Conservation (phyloP, 2,113 vertebrate species). For the Cinclus cinclus region DNA sequence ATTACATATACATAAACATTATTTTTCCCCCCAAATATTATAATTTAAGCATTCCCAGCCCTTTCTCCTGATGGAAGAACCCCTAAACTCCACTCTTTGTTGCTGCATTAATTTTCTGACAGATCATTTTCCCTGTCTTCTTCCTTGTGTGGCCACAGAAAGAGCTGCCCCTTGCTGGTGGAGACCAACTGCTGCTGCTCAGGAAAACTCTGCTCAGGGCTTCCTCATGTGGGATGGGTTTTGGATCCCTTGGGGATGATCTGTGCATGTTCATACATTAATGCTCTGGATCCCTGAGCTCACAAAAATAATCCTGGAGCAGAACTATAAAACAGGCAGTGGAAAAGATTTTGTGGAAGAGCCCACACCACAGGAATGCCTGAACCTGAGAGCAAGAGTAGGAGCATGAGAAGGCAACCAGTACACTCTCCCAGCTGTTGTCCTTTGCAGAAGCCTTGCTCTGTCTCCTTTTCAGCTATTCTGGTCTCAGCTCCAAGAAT, state of each 20-base stretch:
- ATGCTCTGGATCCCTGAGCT: background rate
- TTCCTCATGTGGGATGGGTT: background rate
- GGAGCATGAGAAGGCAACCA: background rate
- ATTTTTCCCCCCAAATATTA: background rate
- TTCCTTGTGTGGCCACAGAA: background rate
- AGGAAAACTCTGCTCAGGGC: background rate
- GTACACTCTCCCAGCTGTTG: fast-evolving
- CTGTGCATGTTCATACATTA: background rate
- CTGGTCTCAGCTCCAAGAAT: background rate
- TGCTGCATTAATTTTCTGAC: background rate
- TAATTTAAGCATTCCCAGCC: background rate
- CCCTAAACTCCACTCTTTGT: background rate
- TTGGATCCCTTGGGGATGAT: background rate
- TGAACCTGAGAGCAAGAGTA: background rate
- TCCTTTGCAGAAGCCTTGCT: background rate
- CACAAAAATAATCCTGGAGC: background rate
- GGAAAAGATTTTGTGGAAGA: background rate
- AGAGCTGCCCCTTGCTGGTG: background rate
- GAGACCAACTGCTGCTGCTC: background rate
- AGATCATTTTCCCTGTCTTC: background rate
- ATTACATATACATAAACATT: background rate
- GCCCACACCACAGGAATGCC: fast-evolving
- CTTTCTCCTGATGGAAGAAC: background rate
- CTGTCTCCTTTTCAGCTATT: background rate
- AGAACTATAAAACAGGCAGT: background rate